Conservation (phyloP, 2,113 vertebrate genomes). For the Ictalurus furcatus region DNA sequence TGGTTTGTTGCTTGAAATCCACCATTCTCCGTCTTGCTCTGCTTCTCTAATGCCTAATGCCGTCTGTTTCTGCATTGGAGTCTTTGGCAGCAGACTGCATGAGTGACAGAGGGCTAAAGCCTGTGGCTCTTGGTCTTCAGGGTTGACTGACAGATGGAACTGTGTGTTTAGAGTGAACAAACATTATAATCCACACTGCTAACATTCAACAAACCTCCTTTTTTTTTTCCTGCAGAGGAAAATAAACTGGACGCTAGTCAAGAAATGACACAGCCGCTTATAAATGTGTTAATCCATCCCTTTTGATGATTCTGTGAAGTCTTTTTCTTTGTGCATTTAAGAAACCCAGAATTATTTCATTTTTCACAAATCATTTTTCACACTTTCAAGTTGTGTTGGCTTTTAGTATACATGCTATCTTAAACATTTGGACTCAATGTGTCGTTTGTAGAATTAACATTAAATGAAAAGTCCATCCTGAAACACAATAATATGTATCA, state of each 20-base stretch:
- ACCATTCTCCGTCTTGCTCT: neutral
- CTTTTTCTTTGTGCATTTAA: neutral
- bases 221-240: slow-evolving; percentile 25
- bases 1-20: slow-evolving; percentile 29
- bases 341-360: neutral
- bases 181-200: slow-evolving; percentile 43
- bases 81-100: neutral
- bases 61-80: neutral
- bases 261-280: slow-evolving; percentile 6
- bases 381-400: neutral
- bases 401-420: neutral
- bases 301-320: slow-evolving; percentile 2
- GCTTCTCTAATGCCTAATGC: slow-evolving; percentile 11
- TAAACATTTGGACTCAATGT: neutral
- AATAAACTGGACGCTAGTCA: slow-evolving; percentile 5
- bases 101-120: slow-evolving; percentile 29
- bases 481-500: neutral
- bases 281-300: slow-evolving; percentile 6
- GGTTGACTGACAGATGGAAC: slow-evolving; percentile 28
- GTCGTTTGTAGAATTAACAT: neutral
- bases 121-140: slow-evolving; percentile 15
- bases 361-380: neutral
- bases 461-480: neutral
- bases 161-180: slow-evolving; percentile 41
- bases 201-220: slow-evolving; percentile 23